phyloP scores from a whole-genome alignment of 23 tunicate species.

The Oikopleura albicans region DNA sequence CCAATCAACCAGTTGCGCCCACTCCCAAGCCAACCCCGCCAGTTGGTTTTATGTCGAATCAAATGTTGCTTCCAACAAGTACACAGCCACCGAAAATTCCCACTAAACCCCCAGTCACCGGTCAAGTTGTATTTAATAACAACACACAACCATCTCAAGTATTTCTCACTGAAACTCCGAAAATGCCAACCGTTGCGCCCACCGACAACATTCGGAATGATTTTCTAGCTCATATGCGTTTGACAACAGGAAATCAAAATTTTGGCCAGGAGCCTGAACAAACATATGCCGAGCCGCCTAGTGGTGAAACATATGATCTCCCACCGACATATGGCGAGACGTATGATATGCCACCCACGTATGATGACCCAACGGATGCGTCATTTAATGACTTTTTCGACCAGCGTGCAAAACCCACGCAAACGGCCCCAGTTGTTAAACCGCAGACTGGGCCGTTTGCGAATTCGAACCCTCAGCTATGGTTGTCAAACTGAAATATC shows the following conservation, averaged over 20 bases:
- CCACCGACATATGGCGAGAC: background rate
- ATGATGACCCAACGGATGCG: background rate
- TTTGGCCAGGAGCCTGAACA: background rate
- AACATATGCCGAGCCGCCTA: background rate
- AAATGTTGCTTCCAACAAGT: background rate
- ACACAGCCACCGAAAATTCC: background rate
- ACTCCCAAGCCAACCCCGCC: too few relatives aligned
- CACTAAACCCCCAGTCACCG: background rate
- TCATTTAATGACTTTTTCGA: background rate
- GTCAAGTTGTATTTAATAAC: too few relatives aligned
- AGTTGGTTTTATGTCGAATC: too few relatives aligned
- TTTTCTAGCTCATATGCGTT: background rate
- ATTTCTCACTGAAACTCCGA: background rate
- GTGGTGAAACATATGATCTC: too few relatives aligned
- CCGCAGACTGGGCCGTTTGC: too few relatives aligned
- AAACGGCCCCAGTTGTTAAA: too few relatives aligned
- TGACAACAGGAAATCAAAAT: background rate
- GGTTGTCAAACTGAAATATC: too few relatives aligned
- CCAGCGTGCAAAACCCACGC: background rate
- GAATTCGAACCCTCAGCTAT: too few relatives aligned
- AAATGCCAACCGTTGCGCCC: background rate
- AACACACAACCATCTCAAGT: background rate
- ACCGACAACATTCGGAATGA: background rate
- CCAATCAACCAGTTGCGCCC: too few relatives aligned
- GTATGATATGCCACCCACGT: background rate